A percentile compares a stretch with the other conserved stretches of the same genome.
Evolutionary conservation across 2,113 vertebrate species (phyloP).

Genomic region (Antennarius striatus): DNA sequence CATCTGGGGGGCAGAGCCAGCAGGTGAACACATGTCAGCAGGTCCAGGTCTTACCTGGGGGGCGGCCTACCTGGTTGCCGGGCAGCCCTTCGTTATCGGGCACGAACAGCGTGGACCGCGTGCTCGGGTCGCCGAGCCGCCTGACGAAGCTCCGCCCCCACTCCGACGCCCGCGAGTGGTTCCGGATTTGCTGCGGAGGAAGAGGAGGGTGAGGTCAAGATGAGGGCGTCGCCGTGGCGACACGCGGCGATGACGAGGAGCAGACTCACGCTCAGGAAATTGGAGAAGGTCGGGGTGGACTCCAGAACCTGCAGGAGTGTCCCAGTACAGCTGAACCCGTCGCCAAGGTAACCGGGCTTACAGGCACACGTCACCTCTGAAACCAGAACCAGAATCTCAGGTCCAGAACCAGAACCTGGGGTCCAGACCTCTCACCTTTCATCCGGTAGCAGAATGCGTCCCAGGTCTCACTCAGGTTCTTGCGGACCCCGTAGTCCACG

Average conservation of each 20-base stretch:
- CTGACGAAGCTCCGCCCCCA: conserved; percentile 81
- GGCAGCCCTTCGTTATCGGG: conserved; percentile 83
- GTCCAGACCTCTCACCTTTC: conserved; percentile 80
- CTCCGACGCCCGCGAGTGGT: conserved; percentile 81
- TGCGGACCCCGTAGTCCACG: conserved; percentile 87
- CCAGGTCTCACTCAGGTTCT: conserved; percentile 87
- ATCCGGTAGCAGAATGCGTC: conserved; percentile 92
- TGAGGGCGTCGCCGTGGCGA: too few species aligned
- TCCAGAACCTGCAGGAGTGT: conserved; percentile 91
- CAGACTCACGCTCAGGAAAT: conserved; percentile 86
- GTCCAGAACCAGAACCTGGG: not conserved
- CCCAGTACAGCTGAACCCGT: conserved; percentile 87
- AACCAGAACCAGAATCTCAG: not conserved
- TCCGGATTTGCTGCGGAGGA: conserved; percentile 83
- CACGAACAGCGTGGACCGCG: conserved; percentile 86
- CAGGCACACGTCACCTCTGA: conserved; percentile 92
- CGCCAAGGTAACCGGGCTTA: conserved; percentile 87
- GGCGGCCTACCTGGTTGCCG: conserved; percentile 82
- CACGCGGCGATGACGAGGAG: too few species aligned
- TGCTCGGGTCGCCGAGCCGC: conserved; percentile 80
- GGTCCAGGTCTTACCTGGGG: rapidly evolving
- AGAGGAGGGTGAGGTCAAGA: not conserved
- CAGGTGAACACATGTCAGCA: not conserved
- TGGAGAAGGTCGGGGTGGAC: conserved; percentile 82
- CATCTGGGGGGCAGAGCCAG: conserved; percentile 71